phyloP scores from a whole-genome alignment of 1,140 invertebrate species.

The Parapsyche elsis region DNA sequence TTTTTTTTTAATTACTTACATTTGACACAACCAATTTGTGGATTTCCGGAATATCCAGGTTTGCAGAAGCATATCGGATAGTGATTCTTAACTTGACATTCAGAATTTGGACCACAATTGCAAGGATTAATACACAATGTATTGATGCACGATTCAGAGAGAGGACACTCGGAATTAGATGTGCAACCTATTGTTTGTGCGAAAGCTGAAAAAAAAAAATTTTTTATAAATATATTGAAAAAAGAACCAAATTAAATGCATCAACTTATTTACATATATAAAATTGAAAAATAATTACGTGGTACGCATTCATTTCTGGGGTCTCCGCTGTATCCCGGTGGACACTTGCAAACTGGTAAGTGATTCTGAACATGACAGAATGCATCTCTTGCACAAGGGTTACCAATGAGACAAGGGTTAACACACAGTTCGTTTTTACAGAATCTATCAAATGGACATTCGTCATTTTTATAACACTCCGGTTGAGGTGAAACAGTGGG shows the following conservation, averaged over 20 bases:
- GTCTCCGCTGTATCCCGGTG: conserved; percentile 80
- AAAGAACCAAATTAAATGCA: background rate
- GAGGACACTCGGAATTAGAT: conserved; percentile 81
- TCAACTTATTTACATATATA: background rate
- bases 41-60: conserved; percentile 83
- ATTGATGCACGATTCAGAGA: conserved; percentile 84
- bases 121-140: conserved; percentile 83
- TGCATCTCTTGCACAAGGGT: conserved; percentile 79
- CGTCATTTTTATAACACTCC: conserved; percentile 81
- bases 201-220: conserved; percentile 63
- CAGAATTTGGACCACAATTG: conserved; percentile 83
- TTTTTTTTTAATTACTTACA: conserved; percentile 63
- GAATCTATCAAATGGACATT: conserved; percentile 78
- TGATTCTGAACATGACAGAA: conserved; percentile 83
- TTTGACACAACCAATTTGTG: conserved; percentile 82
- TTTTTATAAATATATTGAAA: background rate
- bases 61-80: conserved; percentile 84
- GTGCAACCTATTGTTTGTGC: conserved; percentile 75
- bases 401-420: conserved; percentile 78
- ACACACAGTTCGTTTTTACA: conserved; percentile 81
- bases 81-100: conserved; percentile 82
- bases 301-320: conserved; percentile 77
- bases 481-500: conserved; percentile 64
- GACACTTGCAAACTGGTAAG: conserved; percentile 82
- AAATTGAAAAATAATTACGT: conserved; percentile 71